Base-by-base conservation (phyloP, 37 sponge, comb jelly and placozoan genomes). In the Theonella swinhoei region DNA sequence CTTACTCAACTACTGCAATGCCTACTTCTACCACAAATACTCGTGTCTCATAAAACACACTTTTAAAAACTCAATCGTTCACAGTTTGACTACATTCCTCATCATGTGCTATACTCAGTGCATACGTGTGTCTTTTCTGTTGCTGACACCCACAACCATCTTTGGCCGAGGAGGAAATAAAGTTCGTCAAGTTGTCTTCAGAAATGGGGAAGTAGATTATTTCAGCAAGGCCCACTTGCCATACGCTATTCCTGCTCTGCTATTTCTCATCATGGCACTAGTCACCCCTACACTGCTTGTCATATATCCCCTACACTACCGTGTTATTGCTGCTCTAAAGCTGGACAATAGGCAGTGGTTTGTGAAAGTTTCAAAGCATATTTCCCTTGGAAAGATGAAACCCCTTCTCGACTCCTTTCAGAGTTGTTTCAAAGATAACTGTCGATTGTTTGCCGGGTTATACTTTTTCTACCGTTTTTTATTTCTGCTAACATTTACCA, bases 341-440 rank as follows among this genome's bases (percentile, higher is more conserved):
- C 22, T 71, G 80, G 65, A 39, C 25, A 38, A 37, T 11, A n/a
- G n/a, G n/a, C n/a, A n/a, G n/a, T n/a, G n/a, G n/a, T n/a, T n/a
- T n/a, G 30, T 30, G 62, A 79, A 26, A 63, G 68, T 40, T 29
- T 64, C 42, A 32, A 62, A 54, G 73, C 28, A 23, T n/a, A 9
- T 66, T 7, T 66, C 31, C 22, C 7, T 9, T 5, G 5, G 7
- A 14, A 80, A 39, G 41, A 24, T 41, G 9, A 80, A 68, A 65
- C 81, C 68, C 23, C 68, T 80, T 33, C 67, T 65, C 2, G 81
- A 87, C 34, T 64, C 75, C 1, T 87, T 87, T 42, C 81, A 80
- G 59, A 37, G 78, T 34, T 42, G 42, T 29, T 80, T 80, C 70
- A 67, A 80, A 28, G 80, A 80, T 36, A 68, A 47, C 39, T 39